These are phyloP conservation scores for Tenodera sinensis DNA, from an alignment of 2,888 invertebrate genomes.

Conservation along the genomic window DNA sequence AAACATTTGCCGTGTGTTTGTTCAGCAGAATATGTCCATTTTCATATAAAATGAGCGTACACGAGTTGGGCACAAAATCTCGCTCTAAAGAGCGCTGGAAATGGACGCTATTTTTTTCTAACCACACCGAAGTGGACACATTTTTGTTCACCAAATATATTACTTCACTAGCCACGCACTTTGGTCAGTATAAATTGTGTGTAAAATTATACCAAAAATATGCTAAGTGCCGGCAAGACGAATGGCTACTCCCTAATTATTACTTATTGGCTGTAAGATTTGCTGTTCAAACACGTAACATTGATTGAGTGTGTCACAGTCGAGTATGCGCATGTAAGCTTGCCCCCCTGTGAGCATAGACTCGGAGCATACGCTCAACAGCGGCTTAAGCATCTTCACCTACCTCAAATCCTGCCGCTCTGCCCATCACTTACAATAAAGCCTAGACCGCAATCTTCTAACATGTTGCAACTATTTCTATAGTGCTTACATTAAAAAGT, in stretches of 20 bases:
- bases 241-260: background rate
- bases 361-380: background rate
- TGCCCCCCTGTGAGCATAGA: slow-evolving; percentile 7
- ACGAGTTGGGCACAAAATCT: background rate
- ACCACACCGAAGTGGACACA: background rate
- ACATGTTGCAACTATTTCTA: too few species aligned
- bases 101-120: background rate
- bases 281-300: background rate
- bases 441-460: too few species aligned
- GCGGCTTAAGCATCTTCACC: background rate
- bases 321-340: slow-evolving; percentile 14
- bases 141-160: background rate
- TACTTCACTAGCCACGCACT: background rate
- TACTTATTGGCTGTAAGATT: background rate
- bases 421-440: too few species aligned
- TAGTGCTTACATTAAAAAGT: too few species aligned
- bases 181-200: background rate
- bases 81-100: background rate
- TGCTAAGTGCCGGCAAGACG: background rate
- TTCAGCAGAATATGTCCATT: background rate
- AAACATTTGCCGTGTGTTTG: too few species aligned
- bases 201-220: background rate
- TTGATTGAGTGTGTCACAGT: background rate
- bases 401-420: too few species aligned
- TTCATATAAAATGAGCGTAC: background rate